A percentile compares a stretch with the other conserved stretches of the same genome.
Conservation (phyloP, 2,113 vertebrate species). For the Etheostoma spectabile region DNA sequence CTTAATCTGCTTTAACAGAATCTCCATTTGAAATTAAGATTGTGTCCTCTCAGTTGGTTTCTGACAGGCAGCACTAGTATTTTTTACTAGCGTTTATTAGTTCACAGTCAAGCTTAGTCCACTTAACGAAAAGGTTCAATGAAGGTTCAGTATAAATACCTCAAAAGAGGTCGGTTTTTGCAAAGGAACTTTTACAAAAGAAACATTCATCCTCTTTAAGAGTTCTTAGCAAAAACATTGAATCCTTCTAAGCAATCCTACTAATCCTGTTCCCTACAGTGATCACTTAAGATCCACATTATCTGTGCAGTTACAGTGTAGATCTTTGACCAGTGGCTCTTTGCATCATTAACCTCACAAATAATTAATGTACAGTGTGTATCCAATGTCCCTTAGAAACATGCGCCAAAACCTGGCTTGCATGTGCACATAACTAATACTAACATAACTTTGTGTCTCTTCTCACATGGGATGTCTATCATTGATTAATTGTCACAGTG, state of each 20-base stretch:
- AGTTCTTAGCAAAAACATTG: constrained; percentile 21
- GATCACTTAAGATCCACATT: constrained; percentile 36
- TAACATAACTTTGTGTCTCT: not conserved
- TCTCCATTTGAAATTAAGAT: constrained; percentile 27
- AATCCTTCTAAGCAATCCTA: constrained; percentile 20
- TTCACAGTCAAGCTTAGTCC: not conserved
- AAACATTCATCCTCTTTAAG: constrained; percentile 1
- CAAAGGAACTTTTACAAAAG: not conserved
- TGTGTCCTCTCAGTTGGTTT: constrained; percentile 7
- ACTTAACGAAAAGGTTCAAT: not conserved
- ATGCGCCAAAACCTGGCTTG: not conserved
- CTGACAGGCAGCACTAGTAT: not conserved
- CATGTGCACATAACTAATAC: not conserved
- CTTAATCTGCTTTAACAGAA: constrained; percentile 65
- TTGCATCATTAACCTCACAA: constrained; percentile 6
- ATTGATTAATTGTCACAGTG: not conserved
- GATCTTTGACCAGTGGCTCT: constrained; percentile 10
- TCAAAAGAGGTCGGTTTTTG: not conserved
- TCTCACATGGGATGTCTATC: not conserved
- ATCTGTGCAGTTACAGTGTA: constrained; percentile 20
- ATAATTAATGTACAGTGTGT: not conserved
- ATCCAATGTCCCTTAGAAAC: not conserved
- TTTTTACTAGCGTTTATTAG: not conserved
- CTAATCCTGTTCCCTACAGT: constrained; percentile 35
- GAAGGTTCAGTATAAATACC: not conserved